A percentile compares a stretch with the other conserved stretches of the same genome.
These are phyloP conservation scores for Epinephelus lanceolatus DNA, from an alignment of 2,113 vertebrate genomes.

Conservation along the genomic window DNA sequence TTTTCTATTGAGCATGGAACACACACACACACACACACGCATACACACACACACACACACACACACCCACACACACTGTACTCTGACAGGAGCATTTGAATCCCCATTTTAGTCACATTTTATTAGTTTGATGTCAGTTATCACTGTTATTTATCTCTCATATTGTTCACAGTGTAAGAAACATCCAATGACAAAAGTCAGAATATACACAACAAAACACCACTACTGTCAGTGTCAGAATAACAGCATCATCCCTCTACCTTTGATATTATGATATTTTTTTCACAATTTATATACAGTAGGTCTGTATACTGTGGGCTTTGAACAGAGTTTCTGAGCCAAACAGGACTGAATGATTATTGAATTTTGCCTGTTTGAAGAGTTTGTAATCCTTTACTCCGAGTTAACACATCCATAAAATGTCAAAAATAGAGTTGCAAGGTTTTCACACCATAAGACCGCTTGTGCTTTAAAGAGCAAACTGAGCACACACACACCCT, in stretches of 20 bases:
- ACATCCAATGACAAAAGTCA: neutral
- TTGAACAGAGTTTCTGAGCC: neutral
- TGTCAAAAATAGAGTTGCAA: neutral
- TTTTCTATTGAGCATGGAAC: conserved; percentile 17
- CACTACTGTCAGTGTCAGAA: neutral
- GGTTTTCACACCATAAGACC: neutral
- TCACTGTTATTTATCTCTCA: conserved; percentile 1
- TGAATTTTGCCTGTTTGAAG: neutral
- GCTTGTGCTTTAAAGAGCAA: neutral
- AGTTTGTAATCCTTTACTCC: neutral
- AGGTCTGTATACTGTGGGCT: neutral
- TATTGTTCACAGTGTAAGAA: neutral
- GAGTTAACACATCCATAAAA: neutral
- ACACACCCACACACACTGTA: conserved; percentile 10
- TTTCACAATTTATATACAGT: neutral
- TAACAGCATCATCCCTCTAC: neutral
- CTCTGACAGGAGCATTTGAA: conserved; percentile 19
- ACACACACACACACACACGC: conserved; percentile 5
- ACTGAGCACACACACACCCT: neutral
- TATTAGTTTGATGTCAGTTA: conserved; percentile 17
- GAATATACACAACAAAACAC: conserved; percentile 1
- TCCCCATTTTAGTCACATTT: conserved; percentile 18
- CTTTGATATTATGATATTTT: neutral
- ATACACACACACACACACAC: conserved; percentile 6
- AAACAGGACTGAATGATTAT: neutral